Evolutionary conservation across 2,797 vertebrate species (phyloP).

Genomic region (Thunnus albacares): DNA sequence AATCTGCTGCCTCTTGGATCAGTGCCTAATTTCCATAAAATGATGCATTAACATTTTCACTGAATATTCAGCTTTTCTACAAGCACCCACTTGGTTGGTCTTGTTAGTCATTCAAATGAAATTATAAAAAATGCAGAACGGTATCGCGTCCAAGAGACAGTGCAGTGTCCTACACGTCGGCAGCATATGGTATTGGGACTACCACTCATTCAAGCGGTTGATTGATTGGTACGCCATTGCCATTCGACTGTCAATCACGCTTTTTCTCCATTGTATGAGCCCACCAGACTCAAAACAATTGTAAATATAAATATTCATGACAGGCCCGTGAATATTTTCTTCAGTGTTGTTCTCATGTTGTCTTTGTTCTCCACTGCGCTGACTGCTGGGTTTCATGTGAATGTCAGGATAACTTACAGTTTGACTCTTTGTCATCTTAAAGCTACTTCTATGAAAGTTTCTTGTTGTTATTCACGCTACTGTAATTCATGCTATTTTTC

Average conservation of each 20-base stretch:
- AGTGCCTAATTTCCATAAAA: conserved; percentile 77
- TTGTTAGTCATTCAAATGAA: conserved; percentile 79
- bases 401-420: conserved; percentile 50
- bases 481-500: conserved; percentile 1
- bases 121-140: conserved; percentile 75
- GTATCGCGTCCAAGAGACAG: conserved; percentile 52
- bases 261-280: conserved; percentile 42
- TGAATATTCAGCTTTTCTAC: conserved; percentile 76
- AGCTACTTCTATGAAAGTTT: conserved; percentile 28
- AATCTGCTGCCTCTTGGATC: conserved; percentile 70
- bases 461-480: conserved; percentile 19
- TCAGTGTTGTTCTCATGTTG: conserved; percentile 31
- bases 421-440: conserved; percentile 12
- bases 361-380: conserved; percentile 31
- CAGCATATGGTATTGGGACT: conserved; percentile 78
- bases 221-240: conserved; percentile 67
- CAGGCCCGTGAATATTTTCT: conserved; percentile 33
- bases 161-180: conserved; percentile 63
- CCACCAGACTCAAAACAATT: conserved; percentile 50
- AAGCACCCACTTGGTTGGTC: conserved; percentile 48
- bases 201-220: conserved; percentile 63
- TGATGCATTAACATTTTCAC: conserved; percentile 76
- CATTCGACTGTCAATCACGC: conserved; percentile 75
- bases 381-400: conserved; percentile 41
- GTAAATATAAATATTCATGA: conserved; percentile 73